A percentile compares a stretch with the other conserved stretches of the same genome.
Conservation (phyloP, 1,140 invertebrate species). For the Drosophila kepulauana region DNA sequence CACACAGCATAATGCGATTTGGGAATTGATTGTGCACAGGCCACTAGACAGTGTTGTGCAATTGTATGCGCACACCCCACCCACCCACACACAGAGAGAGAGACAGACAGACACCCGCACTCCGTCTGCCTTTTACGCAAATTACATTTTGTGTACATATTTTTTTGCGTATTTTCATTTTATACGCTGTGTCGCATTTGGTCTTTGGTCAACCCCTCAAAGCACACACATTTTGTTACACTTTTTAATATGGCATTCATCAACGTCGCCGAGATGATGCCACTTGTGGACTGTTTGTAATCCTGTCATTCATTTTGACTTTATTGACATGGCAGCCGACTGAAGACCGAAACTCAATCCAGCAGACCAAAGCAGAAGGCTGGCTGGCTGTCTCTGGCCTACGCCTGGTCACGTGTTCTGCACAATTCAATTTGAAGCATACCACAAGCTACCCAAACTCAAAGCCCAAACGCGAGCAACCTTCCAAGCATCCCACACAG, state of each 20-base stretch:
- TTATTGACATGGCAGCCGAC: constrained; percentile 69
- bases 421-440: constrained; percentile 78
- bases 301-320: constrained; percentile 77
- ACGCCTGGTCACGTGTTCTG: constrained; percentile 71
- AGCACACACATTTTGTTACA: constrained; percentile 41
- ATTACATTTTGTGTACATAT: constrained; percentile 64
- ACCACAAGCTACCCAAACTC: constrained; percentile 15
- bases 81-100: not conserved
- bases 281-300: constrained; percentile 75
- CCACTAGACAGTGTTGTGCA: constrained; percentile 62
- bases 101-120: too few species aligned
- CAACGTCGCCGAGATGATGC: constrained; percentile 42
- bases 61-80: constrained; percentile 21
- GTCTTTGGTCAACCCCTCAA: constrained; percentile 48
- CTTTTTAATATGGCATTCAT: constrained; percentile 79
- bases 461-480: not conserved
- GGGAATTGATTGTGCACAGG: constrained; percentile 76
- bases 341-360: not conserved
- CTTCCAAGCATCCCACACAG: not conserved
- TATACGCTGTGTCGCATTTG: constrained; percentile 10
- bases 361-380: constrained; percentile 1
- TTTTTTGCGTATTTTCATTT: not conserved
- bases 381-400: constrained; percentile 4
- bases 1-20: constrained; percentile 75
- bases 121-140: constrained; percentile 62